These are phyloP conservation scores for Gymnoscopelus braueri DNA, from an alignment of 2,797 vertebrate genomes.

Conservation along the genomic window DNA sequence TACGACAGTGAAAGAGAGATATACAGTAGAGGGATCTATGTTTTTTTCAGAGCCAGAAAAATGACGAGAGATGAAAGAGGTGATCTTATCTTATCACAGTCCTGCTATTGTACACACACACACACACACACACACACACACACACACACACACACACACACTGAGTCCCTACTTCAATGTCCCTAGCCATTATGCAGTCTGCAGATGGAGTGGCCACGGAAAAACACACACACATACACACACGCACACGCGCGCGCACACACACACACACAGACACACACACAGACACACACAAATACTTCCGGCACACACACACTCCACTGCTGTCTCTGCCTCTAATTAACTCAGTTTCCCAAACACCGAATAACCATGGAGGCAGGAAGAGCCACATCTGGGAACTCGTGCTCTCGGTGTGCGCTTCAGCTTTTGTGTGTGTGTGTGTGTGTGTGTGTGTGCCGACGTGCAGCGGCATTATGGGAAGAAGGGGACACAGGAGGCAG, in stretches of 20 bases:
- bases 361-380: too few species aligned
- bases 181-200: slow-evolving; percentile 39
- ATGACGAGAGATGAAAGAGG: slow-evolving; percentile 54
- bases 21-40: slow-evolving; percentile 22
- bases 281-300: neutral
- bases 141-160: slow-evolving; percentile 27
- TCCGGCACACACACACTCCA: slow-evolving; percentile 6
- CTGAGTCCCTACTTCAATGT: slow-evolving; percentile 17
- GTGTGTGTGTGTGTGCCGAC: neutral
- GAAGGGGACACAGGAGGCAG: neutral
- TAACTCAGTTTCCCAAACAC: too few species aligned
- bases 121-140: slow-evolving; percentile 23
- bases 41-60: slow-evolving; percentile 32
- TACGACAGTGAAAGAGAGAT: neutral
- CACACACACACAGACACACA: slow-evolving; percentile 4
- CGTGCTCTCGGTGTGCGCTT: neutral
- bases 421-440: slow-evolving; percentile 3
- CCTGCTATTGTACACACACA: slow-evolving; percentile 5
- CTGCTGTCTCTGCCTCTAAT: too few species aligned
- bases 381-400: too few species aligned
- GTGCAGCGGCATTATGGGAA: neutral
- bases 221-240: neutral
- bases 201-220: slow-evolving; percentile 40
- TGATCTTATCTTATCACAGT: slow-evolving; percentile 47
- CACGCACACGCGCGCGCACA: slow-evolving; percentile 20